Conservation (phyloP, 2,888 invertebrate species). For the Caenorhabditis sinica region DNA sequence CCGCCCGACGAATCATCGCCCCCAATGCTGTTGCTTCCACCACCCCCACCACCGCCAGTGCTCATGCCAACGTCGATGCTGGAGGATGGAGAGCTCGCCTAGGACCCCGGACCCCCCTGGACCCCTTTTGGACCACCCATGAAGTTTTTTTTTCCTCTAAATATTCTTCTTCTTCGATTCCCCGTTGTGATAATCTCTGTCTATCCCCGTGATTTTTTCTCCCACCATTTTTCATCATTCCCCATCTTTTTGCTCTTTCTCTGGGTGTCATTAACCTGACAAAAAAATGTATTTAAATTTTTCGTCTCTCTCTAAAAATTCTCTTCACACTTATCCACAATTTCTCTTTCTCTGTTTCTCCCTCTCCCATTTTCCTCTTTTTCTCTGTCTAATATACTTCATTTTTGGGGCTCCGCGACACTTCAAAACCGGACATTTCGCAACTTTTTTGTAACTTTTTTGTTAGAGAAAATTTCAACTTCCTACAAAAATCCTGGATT, state of each 20-base stretch:
- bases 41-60: constrained; percentile 36
- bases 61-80: constrained; percentile 17
- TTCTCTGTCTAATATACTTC: too few relatives aligned
- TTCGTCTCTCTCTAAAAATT: not conserved
- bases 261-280: too few relatives aligned
- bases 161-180: not conserved
- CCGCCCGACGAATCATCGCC: constrained; percentile 50
- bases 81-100: constrained; percentile 57
- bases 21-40: constrained; percentile 12
- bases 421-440: too few relatives aligned
- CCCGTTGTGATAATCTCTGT: not conserved
- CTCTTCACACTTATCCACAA: too few relatives aligned
- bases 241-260: constrained; percentile 13
- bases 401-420: too few relatives aligned
- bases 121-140: not conserved
- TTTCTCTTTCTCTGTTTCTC: too few relatives aligned
- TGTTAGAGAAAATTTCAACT: too few relatives aligned
- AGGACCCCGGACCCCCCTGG: not conserved
- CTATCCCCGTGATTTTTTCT: not conserved
- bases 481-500: too few relatives aligned
- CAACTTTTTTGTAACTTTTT: too few relatives aligned
- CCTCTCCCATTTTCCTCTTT: too few relatives aligned
- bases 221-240: constrained; percentile 8
- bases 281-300: too few relatives aligned
- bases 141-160: too few relatives aligned